Evolutionary conservation across 2,113 vertebrate species (phyloP).

Genomic region (Setophaga coronata): DNA sequence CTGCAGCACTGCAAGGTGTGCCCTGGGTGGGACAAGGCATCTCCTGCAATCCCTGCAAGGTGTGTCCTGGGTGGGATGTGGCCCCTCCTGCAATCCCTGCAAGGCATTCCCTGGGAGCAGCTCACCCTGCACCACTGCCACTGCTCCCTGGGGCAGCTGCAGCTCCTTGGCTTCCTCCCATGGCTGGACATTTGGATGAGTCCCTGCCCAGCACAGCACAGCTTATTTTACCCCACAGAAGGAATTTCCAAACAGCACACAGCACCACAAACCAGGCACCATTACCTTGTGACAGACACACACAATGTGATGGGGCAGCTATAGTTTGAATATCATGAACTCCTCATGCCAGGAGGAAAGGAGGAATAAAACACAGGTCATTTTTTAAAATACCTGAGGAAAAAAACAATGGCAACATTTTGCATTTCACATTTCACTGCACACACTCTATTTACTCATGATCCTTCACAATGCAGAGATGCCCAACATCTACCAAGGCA

Average conservation of each 20-base stretch:
- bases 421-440: not conserved
- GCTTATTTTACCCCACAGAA: not conserved
- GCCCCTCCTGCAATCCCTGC: no score
- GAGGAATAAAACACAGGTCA: constrained; percentile 40
- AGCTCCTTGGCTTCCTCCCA: not conserved
- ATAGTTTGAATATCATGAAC: constrained; percentile 49
- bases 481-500: not conserved
- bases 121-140: not conserved
- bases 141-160: not conserved
- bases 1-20: no score
- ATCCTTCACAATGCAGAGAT: not conserved
- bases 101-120: not conserved
- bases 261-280: constrained; percentile 76
- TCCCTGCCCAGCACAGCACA: not conserved
- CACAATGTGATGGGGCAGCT: constrained; percentile 42
- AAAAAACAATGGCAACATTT: not conserved
- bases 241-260: constrained; percentile 22
- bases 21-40: not conserved
- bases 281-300: constrained; percentile 73
- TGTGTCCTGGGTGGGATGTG: no score
- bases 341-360: constrained; percentile 52
- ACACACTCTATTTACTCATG: not conserved
- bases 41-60: not conserved
- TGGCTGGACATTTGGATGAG: rapidly evolving
- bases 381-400: not conserved